These are phyloP conservation scores for Micoletzkya japonica DNA, from an alignment of 2,888 invertebrate genomes.

Conservation along the genomic window DNA sequence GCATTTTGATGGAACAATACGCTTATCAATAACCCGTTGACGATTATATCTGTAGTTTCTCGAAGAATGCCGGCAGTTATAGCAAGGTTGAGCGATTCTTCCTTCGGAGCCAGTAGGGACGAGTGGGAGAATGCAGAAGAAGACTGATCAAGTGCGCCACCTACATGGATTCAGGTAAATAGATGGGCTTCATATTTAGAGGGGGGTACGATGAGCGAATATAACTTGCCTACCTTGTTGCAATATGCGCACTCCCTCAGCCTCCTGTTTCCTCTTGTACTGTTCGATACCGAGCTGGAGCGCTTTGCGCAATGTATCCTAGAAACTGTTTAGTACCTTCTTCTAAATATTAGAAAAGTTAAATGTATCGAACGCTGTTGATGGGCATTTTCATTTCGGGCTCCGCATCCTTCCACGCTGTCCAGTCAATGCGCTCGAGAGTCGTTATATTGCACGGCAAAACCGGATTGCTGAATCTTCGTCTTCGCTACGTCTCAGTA, in stretches of 20 bases:
- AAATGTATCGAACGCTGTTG: slow-evolving; percentile 38
- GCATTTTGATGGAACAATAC: not conserved
- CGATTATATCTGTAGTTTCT: slow-evolving; percentile 60
- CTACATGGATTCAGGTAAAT: too few relatives aligned
- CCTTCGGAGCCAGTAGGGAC: slow-evolving; percentile 59
- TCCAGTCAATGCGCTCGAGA: slow-evolving; percentile 45
- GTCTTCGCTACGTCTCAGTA: not conserved
- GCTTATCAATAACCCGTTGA: slow-evolving; percentile 50
- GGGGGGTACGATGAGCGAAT: not conserved
- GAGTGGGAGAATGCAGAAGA: slow-evolving; percentile 57
- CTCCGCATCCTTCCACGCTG: slow-evolving; percentile 57
- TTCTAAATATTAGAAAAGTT: not conserved
- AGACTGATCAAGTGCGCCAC: too few relatives aligned
- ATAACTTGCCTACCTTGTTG: slow-evolving; percentile 17
- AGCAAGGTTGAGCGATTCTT: slow-evolving; percentile 60
- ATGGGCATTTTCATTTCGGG: slow-evolving; percentile 56
- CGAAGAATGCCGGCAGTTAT: slow-evolving; percentile 57
- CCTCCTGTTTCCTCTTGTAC: slow-evolving; percentile 50
- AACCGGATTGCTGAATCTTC: slow-evolving; percentile 55
- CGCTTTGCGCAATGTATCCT: slow-evolving; percentile 59
- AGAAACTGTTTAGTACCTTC: slow-evolving; percentile 11
- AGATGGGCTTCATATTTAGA: not conserved
- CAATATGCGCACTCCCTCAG: slow-evolving; percentile 47
- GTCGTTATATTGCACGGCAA: slow-evolving; percentile 56
- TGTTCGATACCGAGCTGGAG: slow-evolving; percentile 57